A percentile compares a stretch with the other conserved stretches of the same genome.
Evolutionary conservation across 1,140 invertebrate genomes (phyloP).

Genomic region (Ips typographus): DNA sequence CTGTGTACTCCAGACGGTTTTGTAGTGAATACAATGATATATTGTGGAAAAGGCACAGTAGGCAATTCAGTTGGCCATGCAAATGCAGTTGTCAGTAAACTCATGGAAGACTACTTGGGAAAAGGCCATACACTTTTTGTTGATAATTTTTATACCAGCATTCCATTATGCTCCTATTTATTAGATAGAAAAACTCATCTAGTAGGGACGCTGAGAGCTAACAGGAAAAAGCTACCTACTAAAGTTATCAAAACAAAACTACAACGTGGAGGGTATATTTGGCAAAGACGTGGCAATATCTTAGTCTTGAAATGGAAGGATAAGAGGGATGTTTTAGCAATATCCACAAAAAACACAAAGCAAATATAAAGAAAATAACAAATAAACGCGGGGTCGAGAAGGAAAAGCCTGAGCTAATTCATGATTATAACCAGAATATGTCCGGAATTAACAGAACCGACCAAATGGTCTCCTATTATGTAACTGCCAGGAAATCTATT

Average conservation of each 20-base stretch:
- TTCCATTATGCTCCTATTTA: constrained; percentile 49
- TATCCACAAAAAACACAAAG: constrained; percentile 44
- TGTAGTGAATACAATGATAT: neutral
- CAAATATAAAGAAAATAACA: neutral
- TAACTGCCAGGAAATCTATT: neutral
- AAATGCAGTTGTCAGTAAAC: neutral
- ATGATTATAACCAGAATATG: constrained; percentile 47
- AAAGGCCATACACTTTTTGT: constrained; percentile 6
- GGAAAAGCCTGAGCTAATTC: constrained; percentile 45
- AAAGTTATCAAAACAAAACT: constrained; percentile 47
- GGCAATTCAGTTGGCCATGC: neutral
- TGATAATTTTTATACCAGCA: constrained; percentile 50
- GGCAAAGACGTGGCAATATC: constrained; percentile 47
- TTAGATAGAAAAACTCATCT: constrained; percentile 52
- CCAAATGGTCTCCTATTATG: neutral
- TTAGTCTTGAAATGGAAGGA: constrained; percentile 53
- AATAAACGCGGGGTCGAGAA: neutral
- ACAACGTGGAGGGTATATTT: constrained; percentile 45
- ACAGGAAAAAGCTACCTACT: constrained; percentile 48
- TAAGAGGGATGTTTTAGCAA: constrained; percentile 50
- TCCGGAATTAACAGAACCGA: neutral
- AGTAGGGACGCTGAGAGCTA: constrained; percentile 51
- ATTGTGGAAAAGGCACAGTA: neutral
- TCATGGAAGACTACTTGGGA: neutral
- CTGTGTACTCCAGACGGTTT: constrained; percentile 23